Percentiles rank a stretch among this genome's conserved stretches.
Conservation (phyloP, 2,888 invertebrate genomes). For the Phania funesta region DNA sequence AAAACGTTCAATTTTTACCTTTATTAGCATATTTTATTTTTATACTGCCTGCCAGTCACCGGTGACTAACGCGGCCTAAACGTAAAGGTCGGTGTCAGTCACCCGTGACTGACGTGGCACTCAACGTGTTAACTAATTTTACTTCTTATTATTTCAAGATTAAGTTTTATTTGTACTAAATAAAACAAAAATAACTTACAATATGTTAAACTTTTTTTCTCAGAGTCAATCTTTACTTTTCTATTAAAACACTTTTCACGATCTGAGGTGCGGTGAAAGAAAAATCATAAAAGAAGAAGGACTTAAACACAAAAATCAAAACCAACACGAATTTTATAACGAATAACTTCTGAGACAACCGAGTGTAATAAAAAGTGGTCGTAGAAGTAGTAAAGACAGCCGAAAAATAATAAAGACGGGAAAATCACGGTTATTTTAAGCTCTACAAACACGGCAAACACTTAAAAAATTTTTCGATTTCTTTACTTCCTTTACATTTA, state of each 20-base stretch:
- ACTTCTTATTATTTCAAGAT: no score
- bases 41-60: no score
- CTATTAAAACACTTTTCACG: constrained; percentile 12
- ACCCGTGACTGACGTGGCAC: no score
- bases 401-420: constrained; percentile 31
- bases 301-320: constrained; percentile 20
- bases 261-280: not conserved
- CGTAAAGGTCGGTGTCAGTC: no score
- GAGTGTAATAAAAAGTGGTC: constrained; percentile 18
- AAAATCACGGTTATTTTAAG: constrained; percentile 52
- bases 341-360: constrained; percentile 25
- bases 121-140: no score
- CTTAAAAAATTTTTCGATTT: constrained; percentile 9
- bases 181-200: constrained; percentile 25
- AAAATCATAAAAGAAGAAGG: not conserved
- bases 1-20: no score
- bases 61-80: no score
- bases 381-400: constrained; percentile 19
- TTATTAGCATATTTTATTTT: no score
- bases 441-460: constrained; percentile 33
- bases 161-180: no score
- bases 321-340: constrained; percentile 44
- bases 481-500: not conserved
- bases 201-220: constrained; percentile 1
- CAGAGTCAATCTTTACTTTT: not conserved